Evolutionary conservation across 92 coral and sea anemone genomes (phyloP).

Genomic region (Porites divaricata): DNA sequence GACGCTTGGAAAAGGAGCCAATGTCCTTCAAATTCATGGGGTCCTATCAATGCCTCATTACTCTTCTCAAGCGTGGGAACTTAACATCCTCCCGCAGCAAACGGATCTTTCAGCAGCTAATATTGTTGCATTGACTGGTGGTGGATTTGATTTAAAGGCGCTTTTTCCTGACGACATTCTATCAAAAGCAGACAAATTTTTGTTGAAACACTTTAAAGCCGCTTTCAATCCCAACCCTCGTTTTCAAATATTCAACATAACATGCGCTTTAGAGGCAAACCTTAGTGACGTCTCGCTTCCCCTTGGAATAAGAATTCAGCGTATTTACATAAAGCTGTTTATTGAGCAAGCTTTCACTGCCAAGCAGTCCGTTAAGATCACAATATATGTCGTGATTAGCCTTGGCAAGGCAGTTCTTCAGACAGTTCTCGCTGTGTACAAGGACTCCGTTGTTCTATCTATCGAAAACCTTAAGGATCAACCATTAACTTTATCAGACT

Average conservation of each 20-base stretch:
- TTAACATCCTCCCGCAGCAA: conserved; percentile 22
- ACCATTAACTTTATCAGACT: conserved; percentile 42
- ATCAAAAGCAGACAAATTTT: conserved; percentile 39
- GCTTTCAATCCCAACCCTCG: conserved; percentile 40
- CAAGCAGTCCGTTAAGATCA: conserved; percentile 2
- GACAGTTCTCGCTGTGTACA: conserved; percentile 34
- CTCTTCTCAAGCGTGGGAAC: conserved; percentile 43
- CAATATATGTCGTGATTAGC: conserved; percentile 35
- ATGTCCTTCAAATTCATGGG: conserved; percentile 30
- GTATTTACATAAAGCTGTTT: conserved; percentile 30
- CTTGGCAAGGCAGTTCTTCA: conserved; percentile 49
- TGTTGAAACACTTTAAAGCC: conserved; percentile 31
- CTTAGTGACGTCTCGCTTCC: conserved; percentile 53
- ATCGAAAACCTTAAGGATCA: conserved; percentile 33
- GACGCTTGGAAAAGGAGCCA: conserved; percentile 34
- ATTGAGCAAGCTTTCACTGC: conserved; percentile 26
- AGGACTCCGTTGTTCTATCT: conserved; percentile 4
- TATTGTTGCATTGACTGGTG: conserved; percentile 37
- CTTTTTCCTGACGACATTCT: conserved; percentile 47
- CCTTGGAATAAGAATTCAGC: conserved; percentile 38
- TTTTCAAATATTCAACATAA: conserved; percentile 29
- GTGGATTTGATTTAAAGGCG: conserved; percentile 57
- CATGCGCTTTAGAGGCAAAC: conserved; percentile 46
- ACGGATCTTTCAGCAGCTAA: conserved; percentile 25
- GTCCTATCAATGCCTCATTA: conserved; percentile 24